phyloP scores from a whole-genome alignment of 2,888 invertebrate species.

The Sarcophaga variegata region DNA sequence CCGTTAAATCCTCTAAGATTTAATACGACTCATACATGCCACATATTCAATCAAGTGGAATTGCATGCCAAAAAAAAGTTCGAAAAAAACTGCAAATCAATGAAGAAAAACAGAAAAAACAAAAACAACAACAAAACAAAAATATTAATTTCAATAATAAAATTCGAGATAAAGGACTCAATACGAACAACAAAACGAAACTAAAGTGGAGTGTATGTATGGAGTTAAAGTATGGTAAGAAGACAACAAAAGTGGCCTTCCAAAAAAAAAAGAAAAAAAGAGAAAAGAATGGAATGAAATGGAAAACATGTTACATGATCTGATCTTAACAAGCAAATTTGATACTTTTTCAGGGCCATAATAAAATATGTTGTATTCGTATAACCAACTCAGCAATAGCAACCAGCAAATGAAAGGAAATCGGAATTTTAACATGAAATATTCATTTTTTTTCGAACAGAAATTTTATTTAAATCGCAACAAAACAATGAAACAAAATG shows the following conservation, averaged over 20 bases:
- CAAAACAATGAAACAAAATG: slow-evolving; percentile 10
- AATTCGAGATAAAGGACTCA: slow-evolving; percentile 10
- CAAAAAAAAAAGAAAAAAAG: background rate
- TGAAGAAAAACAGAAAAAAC: slow-evolving; percentile 17
- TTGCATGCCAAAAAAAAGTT: slow-evolving; percentile 18
- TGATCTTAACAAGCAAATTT: slow-evolving; percentile 66
- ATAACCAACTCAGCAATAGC: background rate
- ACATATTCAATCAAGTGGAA: slow-evolving; percentile 63
- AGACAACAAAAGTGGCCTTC: slow-evolving; percentile 43
- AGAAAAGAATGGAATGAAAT: background rate
- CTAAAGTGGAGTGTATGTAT: background rate
- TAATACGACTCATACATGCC: slow-evolving; percentile 52
- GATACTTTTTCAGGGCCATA: slow-evolving; percentile 68
- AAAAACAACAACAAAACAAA: slow-evolving; percentile 19
- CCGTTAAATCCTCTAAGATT: slow-evolving; percentile 38
- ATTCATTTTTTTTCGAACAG: slow-evolving; percentile 9
- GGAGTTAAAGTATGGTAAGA: slow-evolving; percentile 8
- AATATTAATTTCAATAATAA: slow-evolving; percentile 63
- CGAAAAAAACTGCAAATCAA: slow-evolving; percentile 49
- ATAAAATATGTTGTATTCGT: background rate
- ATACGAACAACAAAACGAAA: slow-evolving; percentile 4
- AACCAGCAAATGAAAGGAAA: slow-evolving; percentile 44
- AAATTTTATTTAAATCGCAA: slow-evolving; percentile 50
- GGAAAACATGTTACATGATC: slow-evolving; percentile 65
- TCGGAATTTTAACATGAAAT: slow-evolving; percentile 64